A percentile compares a stretch with the other conserved stretches of the same genome.
These are phyloP conservation scores for Acestrorhynchus altus DNA, from an alignment of 2,797 vertebrate species.

Conservation along the genomic window DNA sequence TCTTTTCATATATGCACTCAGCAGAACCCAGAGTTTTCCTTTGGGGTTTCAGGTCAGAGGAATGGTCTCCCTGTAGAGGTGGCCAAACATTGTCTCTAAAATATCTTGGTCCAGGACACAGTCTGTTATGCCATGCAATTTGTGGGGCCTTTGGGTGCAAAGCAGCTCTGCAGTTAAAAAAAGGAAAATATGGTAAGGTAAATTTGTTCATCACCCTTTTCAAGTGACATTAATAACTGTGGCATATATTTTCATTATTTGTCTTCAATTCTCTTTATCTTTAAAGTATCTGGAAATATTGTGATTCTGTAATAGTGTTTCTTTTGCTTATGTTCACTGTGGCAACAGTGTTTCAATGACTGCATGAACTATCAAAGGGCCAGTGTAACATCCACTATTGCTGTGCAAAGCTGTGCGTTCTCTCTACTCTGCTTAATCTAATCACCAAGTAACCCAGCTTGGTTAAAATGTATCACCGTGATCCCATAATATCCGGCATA, in stretches of 20 bases:
- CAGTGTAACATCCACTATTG: neutral
- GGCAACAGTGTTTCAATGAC: neutral
- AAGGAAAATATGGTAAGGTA: too few species aligned
- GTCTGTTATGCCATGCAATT: neutral
- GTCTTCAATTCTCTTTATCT: too few species aligned
- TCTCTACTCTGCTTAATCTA: constrained; percentile 31
- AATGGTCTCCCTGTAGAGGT: neutral
- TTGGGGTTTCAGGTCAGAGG: neutral
- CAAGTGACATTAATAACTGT: too few species aligned
- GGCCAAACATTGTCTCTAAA: neutral
- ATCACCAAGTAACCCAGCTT: constrained; percentile 32
- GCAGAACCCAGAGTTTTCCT: neutral
- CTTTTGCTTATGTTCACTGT: neutral
- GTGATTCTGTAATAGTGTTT: too few species aligned
- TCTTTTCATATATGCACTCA: too few species aligned
- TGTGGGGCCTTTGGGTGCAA: neutral
- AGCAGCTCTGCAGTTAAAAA: neutral
- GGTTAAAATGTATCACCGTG: constrained; percentile 51
- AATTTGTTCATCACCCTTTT: too few species aligned
- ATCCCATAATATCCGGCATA: constrained; percentile 24
- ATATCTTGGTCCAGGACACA: neutral
- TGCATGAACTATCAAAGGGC: neutral
- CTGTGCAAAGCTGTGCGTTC: neutral
- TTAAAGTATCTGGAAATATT: too few species aligned
- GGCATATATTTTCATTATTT: too few species aligned